Base-by-base conservation (phyloP, 2,797 vertebrate species). In the Microchirus variegatus region DNA sequence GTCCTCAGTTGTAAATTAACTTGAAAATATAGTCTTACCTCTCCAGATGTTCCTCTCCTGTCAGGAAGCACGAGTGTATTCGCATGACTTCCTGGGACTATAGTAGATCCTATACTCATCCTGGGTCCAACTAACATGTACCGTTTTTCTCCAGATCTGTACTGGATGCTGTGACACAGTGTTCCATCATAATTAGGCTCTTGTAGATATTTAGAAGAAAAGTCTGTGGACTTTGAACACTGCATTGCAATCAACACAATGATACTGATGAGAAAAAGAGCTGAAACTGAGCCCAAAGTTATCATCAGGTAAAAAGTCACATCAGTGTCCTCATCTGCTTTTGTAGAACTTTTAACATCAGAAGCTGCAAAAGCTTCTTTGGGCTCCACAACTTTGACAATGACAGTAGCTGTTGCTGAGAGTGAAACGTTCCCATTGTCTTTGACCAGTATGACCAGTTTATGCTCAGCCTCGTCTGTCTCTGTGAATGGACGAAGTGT, bases 111-210 rank as follows among this genome's bases (percentile, higher is more conserved):
- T 36, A 86, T 77, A 73, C 87, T 90, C 84, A 86, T 89, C 49
- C 85, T 86, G 59, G 89, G 89, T 83, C 86, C 86, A 65, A 89
- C 89, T 61, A 89, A 17, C 86, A 89, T 89, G 87, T 89, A 90
- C 0, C 81, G 82, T 61, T 87, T 90, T 47, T 89, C 88, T 75
- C 85, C 87, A 40, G 87, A 82, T 79, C 54, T 56, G 54, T 56
- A 56, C 42, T 56, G 54, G 54, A 56, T 56, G 22, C 82, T 79
- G 80, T 89, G 87, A 64, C 84, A 85, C 55, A 82, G 42, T 52
- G 83, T 85, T n/a, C 83, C 85, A 26, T 84, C 80, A 53, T 87
- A 80, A 42, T 82, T 83, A 0, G 63, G 5, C 14, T 85, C 80
- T 67, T 59, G 81, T 17, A 75, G 68, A 59, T 81, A 85, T 53